phyloP scores from a whole-genome alignment of 2,113 vertebrate genomes.

The Nicator chloris region DNA sequence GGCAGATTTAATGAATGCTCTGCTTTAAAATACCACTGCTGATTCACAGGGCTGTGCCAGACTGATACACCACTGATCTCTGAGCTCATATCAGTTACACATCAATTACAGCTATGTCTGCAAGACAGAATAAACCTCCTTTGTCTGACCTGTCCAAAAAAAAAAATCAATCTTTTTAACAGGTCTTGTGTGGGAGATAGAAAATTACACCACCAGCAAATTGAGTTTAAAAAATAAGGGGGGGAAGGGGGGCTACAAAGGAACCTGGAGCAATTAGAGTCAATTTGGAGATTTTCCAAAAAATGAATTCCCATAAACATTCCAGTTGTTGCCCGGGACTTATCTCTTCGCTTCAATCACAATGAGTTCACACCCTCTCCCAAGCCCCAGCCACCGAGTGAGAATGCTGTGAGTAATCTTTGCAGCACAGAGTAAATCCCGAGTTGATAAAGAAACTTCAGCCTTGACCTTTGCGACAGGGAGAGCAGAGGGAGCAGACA shows the following conservation, averaged over 20 bases:
- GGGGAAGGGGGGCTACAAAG: no score
- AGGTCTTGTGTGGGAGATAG: background rate
- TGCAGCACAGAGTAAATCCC: background rate
- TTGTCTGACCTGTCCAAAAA: background rate
- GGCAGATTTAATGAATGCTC: background rate
- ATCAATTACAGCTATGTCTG: background rate
- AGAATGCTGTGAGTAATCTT: background rate
- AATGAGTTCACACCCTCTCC: background rate
- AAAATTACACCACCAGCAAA: background rate
- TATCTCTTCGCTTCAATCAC: background rate
- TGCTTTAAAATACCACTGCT: background rate
- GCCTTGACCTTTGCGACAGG: conserved; percentile 22
- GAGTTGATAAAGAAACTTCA: background rate
- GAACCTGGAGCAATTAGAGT: background rate
- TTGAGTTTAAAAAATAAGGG: no score
- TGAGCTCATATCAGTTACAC: background rate
- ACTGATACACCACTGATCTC: background rate
- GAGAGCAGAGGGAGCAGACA: background rate
- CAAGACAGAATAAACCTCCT: background rate
- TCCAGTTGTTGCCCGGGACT: background rate
- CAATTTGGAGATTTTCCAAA: background rate
- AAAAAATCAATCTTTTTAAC: background rate
- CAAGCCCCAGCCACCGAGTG: background rate
- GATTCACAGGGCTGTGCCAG: background rate
- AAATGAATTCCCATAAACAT: conserved; percentile 4